These are phyloP conservation scores for Cyrtodaria siliqua DNA, from an alignment of 2,888 invertebrate genomes.

Conservation along the genomic window DNA sequence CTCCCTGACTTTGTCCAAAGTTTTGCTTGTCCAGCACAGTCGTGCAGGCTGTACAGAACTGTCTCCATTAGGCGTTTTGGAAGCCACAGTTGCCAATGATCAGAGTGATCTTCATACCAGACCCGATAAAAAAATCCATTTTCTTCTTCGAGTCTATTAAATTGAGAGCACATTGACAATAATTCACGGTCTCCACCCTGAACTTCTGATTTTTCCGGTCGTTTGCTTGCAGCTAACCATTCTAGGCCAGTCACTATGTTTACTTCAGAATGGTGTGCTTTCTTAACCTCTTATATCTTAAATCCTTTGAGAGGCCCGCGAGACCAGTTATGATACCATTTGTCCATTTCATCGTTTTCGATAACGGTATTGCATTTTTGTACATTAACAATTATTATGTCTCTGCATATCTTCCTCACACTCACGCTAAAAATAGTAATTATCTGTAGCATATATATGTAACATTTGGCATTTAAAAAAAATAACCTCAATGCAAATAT, in stretches of 20 bases:
- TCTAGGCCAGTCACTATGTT: neutral
- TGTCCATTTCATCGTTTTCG: neutral
- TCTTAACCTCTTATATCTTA: neutral
- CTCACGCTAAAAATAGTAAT: too few species aligned
- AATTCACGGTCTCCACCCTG: constrained; percentile 8
- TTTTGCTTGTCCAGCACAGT: constrained; percentile 9
- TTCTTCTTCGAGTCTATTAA: neutral
- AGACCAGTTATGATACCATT: neutral
- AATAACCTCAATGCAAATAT: too few species aligned
- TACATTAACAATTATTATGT: too few species aligned
- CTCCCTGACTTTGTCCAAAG: constrained; percentile 10
- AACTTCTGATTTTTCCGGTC: neutral
- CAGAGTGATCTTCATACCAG: neutral
- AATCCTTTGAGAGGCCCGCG: constrained; percentile 12
- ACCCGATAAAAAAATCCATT: constrained; percentile 9
- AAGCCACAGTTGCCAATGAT: too few species aligned
- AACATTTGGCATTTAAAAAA: too few species aligned
- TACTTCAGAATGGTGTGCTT: constrained; percentile 1
- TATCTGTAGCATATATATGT: too few species aligned
- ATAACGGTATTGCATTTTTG: neutral
- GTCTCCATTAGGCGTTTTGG: neutral
- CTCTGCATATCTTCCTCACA: too few species aligned
- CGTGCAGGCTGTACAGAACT: constrained; percentile 2
- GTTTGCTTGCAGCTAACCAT: neutral
- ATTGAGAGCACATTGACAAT: constrained; percentile 10